Percentiles rank a stretch among this genome's conserved stretches.
These are phyloP conservation scores for Caenorhabditis sp. DNA, from an alignment of 2,888 invertebrate species.

Conservation along the genomic window DNA sequence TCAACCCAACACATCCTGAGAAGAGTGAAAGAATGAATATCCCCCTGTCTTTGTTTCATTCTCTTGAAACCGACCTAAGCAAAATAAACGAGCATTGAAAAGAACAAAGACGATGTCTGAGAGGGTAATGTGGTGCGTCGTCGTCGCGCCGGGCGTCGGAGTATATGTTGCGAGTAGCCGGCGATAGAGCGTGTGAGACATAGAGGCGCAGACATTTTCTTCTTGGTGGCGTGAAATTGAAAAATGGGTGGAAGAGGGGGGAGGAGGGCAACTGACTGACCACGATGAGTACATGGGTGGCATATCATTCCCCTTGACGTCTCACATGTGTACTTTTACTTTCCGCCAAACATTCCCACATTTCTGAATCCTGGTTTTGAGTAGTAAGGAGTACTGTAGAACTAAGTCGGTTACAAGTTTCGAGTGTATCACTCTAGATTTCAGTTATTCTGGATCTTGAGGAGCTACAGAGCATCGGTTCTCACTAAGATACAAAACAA, in stretches of 20 bases:
- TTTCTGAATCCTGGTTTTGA: neutral
- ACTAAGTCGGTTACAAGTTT: no score
- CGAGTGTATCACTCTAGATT: no score
- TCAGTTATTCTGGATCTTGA: no score
- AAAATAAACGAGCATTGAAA: constrained; percentile 46
- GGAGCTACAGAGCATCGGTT: no score
- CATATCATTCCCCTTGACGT: constrained; percentile 19
- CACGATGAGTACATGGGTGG: constrained; percentile 51
- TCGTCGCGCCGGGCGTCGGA: constrained; percentile 27
- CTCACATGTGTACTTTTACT: constrained; percentile 37
- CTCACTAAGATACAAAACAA: no score
- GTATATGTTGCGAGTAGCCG: constrained; percentile 61
- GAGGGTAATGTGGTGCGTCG: constrained; percentile 42
- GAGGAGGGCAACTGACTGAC: constrained; percentile 50
- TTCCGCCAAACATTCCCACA: constrained; percentile 5
- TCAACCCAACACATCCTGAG: constrained; percentile 27
- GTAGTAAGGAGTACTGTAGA: no score
- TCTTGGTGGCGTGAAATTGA: constrained; percentile 61
- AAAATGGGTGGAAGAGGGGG: constrained; percentile 49
- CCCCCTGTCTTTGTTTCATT: constrained; percentile 22
- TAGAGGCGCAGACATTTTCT: constrained; percentile 37
- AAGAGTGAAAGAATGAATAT: neutral
- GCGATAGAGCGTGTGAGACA: constrained; percentile 43
- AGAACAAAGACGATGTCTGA: constrained; percentile 51
- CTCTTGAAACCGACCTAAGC: constrained; percentile 32